phyloP scores from a whole-genome alignment of 2,888 invertebrate genomes.

The Agrotis clavis region DNA sequence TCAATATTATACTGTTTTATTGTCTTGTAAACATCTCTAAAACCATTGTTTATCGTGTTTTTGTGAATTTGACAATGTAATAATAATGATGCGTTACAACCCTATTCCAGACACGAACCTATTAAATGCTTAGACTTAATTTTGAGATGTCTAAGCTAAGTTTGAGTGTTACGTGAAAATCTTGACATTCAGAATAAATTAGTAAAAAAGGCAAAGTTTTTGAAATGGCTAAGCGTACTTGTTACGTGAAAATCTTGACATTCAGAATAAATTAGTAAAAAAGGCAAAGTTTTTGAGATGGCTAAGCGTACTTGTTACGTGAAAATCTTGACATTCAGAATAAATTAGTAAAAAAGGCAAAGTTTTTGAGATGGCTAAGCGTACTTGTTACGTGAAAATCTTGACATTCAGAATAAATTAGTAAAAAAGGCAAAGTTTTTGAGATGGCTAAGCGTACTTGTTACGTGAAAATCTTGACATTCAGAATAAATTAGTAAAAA shows the following conservation, averaged over 20 bases:
- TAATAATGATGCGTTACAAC: background rate
- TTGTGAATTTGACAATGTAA: background rate
- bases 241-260: background rate
- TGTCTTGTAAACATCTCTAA: background rate
- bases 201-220: background rate
- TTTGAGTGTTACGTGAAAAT: background rate
- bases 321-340: background rate
- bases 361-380: background rate
- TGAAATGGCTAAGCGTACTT: background rate
- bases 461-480: no score
- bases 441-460: no score
- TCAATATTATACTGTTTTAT: background rate
- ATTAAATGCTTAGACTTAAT: conserved; percentile 4
- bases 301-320: background rate
- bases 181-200: background rate
- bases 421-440: no score
- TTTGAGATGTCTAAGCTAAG: background rate
- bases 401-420: background rate
- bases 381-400: background rate
- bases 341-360: no score
- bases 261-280: background rate
- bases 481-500: no score
- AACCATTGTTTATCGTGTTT: no score
- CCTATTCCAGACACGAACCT: conserved; percentile 1
- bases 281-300: background rate